Evolutionary conservation across 92 coral and sea anemone genomes (phyloP).

Genomic region (Actinostola sp.): DNA sequence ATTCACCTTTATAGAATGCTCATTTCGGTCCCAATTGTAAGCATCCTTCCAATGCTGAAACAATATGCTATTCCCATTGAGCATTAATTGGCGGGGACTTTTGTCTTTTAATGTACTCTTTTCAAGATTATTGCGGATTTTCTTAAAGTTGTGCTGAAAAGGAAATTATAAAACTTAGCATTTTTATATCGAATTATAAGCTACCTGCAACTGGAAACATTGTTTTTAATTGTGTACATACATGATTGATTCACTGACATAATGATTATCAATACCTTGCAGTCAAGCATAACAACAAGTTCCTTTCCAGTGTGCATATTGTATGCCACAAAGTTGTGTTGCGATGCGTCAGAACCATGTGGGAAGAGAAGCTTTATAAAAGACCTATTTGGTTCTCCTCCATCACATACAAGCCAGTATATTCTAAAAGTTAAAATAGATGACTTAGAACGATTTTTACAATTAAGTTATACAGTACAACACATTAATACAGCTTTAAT

Average conservation of each 20-base stretch:
- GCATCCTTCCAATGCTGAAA: slow-evolving; percentile 49
- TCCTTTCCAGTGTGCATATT: slow-evolving; percentile 25
- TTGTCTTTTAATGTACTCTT: slow-evolving; percentile 22
- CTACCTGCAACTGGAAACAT: too few species aligned
- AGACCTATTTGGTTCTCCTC: slow-evolving; percentile 41
- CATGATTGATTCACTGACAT: too few species aligned
- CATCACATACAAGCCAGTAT: slow-evolving; percentile 43
- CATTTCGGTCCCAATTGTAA: slow-evolving; percentile 36
- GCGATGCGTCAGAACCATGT: slow-evolving; percentile 21
- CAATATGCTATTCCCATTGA: slow-evolving; percentile 25
- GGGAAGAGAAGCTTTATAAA: slow-evolving; percentile 31
- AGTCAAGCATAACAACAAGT: slow-evolving; percentile 26
- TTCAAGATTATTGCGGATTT: slow-evolving; percentile 40
- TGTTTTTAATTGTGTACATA: too few species aligned
- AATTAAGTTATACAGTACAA: too few species aligned
- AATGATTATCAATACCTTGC: slow-evolving; percentile 7
- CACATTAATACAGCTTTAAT: too few species aligned
- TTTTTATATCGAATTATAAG: too few species aligned
- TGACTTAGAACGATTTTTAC: too few species aligned
- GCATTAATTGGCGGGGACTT: slow-evolving; percentile 14
- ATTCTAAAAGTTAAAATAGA: slow-evolving; percentile 28
- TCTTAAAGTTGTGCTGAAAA: slow-evolving; percentile 49
- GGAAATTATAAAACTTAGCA: not conserved
- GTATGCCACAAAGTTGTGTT: slow-evolving; percentile 20
- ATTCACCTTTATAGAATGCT: slow-evolving; percentile 11